These are phyloP conservation scores for Synergus gifuensis DNA, from an alignment of 2,888 invertebrate genomes.

Conservation along the genomic window DNA sequence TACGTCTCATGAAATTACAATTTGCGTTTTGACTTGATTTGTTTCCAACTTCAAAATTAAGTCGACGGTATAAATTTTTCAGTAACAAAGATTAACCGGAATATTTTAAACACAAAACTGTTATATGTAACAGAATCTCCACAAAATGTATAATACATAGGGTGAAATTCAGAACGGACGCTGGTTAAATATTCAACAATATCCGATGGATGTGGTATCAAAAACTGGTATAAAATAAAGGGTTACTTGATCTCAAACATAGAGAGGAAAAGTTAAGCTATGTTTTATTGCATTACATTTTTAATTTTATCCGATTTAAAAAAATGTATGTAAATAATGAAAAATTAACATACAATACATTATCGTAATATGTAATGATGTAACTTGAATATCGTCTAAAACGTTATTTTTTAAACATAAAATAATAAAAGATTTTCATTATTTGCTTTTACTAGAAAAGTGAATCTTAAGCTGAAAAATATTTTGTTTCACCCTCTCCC, in stretches of 20 bases:
- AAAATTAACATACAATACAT: too few relatives aligned
- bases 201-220: neutral
- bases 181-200: neutral
- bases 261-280: neutral
- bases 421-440: too few relatives aligned
- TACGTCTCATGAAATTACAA: neutral
- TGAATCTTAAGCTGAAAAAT: too few relatives aligned
- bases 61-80: neutral
- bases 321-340: too few relatives aligned
- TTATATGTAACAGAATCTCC: neutral
- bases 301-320: too few relatives aligned
- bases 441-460: too few relatives aligned
- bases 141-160: neutral
- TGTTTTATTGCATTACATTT: neutral
- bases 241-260: neutral
- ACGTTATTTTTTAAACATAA: too few relatives aligned
- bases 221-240: neutral
- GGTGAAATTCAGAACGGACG: neutral
- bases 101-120: neutral
- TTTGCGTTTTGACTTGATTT: neutral
- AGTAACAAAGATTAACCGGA: neutral
- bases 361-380: too few relatives aligned
- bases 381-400: too few relatives aligned
- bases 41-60: neutral
- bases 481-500: too few relatives aligned